Evolutionary conservation across 2,113 vertebrate species (phyloP), one percentile per base, ranked within the genome.

Genomic region (Pollimyrus isidori): DNA sequence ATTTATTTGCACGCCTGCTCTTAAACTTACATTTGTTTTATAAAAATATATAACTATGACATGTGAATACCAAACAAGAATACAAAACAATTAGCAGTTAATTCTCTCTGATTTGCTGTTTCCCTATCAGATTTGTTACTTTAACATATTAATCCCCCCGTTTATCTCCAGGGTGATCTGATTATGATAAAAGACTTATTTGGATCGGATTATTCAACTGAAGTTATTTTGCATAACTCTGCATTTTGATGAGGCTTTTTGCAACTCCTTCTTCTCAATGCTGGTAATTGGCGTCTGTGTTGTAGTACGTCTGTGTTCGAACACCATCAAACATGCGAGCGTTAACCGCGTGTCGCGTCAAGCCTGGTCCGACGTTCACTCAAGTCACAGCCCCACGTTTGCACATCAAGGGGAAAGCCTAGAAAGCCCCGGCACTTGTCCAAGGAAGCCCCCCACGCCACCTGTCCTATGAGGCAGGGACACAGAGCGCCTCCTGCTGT

Each of bases 211-310:
- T 89, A 91, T 95, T 94, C 92, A 95, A 93, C 92, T 92, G 89
- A 94, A 94, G 94, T 95, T 95, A 94, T 95, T 96, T 95, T 94
- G 93, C 89, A 91, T 90, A 93, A 92, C 92, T 95, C 95, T 95
- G 91, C 94, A 95, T 94, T 95, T 94, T 93, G 94, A 94, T 93
- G 82, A 91, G 90, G 92, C 93, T 95, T 94, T 94, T 94, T 94
- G 93, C 94, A 93, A 93, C 93, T 94, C 93, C 92, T 94, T 94
- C 94, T 93, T 93, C 95, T 91, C 89, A 89, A 85, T 93, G 92
- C 94, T 93, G 93, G 80, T 91, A 95, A 94, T 94, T 95, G 7
- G 10, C 1, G 19, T 94, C 90, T 87, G 93, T 92, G 90, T 92
- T 92, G 93, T 6, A n/a, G 17, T 19, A 11, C 4, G 3, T 87